Conservation (phyloP, 2,888 invertebrate genomes). For the Leptarthrus brevirostris region DNA sequence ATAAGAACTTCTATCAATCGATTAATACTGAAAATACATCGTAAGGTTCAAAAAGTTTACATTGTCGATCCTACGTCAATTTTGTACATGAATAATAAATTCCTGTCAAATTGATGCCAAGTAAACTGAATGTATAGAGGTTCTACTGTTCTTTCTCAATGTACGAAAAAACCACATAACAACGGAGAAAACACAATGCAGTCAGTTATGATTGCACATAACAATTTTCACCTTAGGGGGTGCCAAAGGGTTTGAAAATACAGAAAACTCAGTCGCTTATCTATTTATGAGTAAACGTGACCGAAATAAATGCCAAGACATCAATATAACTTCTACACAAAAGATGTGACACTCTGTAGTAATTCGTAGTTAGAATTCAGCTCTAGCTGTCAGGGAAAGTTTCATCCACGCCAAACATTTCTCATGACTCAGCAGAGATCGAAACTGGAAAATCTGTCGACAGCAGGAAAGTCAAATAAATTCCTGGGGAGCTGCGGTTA, state of each 20-base stretch:
- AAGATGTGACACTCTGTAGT: not conserved
- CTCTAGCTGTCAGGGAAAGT: conserved; percentile 5
- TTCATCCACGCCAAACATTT: conserved; percentile 14
- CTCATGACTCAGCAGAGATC: conserved; percentile 39
- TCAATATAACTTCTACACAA: conserved; percentile 44
- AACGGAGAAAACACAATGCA: no score
- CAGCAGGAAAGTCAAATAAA: conserved; percentile 27
- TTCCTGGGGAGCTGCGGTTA: conserved; percentile 18
- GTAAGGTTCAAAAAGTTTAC: no score
- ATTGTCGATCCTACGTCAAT: no score
- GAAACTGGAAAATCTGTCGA: conserved; percentile 40
- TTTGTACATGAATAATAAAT: no score
- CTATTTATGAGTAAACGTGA: conserved; percentile 51
- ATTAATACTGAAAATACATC: no score
- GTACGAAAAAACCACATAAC: no score
- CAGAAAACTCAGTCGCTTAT: conserved; percentile 50
- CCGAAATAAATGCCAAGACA: conserved; percentile 48
- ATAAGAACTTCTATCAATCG: no score
- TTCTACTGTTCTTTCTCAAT: no score
- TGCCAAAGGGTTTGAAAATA: conserved; percentile 45
- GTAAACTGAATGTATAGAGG: no score
- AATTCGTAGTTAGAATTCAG: conserved; percentile 5
- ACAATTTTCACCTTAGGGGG: not conserved
- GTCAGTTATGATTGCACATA: conserved; percentile 8
- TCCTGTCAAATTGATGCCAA: no score